These are phyloP conservation scores for Indri indri DNA, from an alignment of 2,113 vertebrate species.

Conservation along the genomic window DNA sequence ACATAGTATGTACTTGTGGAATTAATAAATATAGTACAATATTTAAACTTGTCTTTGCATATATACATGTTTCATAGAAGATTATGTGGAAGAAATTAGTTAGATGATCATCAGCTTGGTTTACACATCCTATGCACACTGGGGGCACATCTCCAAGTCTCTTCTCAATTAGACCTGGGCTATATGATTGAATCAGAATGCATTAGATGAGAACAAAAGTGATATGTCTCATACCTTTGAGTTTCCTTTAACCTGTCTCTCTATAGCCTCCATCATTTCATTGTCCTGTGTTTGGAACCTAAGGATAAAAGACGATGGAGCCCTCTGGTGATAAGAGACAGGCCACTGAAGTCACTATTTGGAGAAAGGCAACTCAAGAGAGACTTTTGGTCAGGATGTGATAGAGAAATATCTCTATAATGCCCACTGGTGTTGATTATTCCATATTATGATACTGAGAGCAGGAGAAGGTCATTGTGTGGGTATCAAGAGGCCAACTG, in stretches of 20 bases:
- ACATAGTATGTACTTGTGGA: neutral
- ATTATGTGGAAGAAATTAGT: neutral
- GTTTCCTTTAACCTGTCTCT: neutral
- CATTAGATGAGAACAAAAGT: neutral
- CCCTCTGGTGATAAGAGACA: neutral
- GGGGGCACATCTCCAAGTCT: too few relatives aligned
- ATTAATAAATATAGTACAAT: neutral
- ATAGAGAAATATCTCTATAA: neutral
- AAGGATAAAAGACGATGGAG: neutral
- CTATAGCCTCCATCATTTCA: neutral
- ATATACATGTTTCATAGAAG: neutral
- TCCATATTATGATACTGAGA: too few relatives aligned
- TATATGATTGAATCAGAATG: neutral
- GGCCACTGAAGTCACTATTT: neutral
- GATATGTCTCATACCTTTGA: neutral
- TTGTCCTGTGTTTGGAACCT: neutral
- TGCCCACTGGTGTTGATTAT: neutral
- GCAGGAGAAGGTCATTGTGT: neutral
- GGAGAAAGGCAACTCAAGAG: neutral
- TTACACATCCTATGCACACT: neutral
- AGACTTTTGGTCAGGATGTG: too few relatives aligned
- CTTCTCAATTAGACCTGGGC: too few relatives aligned
- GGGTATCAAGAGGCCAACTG: neutral
- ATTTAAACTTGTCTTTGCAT: neutral
- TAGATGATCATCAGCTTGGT: neutral